Evolutionary conservation across 2,113 vertebrate species (phyloP).

Genomic region (Charina bottae): DNA sequence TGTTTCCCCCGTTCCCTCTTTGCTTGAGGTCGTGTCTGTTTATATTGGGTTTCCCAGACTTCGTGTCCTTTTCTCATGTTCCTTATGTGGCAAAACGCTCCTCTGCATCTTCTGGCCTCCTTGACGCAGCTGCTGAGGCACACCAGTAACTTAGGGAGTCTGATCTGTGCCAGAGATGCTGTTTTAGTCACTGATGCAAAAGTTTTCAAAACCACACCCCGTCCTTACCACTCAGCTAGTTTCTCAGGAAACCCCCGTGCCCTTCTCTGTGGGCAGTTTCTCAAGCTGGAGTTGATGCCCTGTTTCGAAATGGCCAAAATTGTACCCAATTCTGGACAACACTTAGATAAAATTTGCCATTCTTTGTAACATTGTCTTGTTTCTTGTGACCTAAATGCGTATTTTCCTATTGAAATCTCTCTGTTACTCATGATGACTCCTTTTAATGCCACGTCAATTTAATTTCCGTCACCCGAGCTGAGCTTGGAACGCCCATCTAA

Average conservation of each 20-base stretch:
- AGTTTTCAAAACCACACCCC: neutral
- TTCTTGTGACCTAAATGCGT: neutral
- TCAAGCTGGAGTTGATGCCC: neutral
- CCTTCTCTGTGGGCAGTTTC: neutral
- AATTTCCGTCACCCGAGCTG: neutral
- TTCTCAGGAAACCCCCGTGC: neutral
- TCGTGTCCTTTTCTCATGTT: neutral
- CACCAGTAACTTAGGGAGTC: neutral
- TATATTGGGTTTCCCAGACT: neutral
- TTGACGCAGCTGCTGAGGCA: neutral
- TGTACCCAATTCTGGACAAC: neutral
- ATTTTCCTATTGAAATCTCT: neutral
- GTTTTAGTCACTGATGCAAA: neutral
- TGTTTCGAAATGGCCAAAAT: neutral
- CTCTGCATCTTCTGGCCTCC: neutral
- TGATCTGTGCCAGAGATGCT: neutral
- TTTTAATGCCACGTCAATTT: neutral
- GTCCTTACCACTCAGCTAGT: neutral
- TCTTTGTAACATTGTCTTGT: neutral
- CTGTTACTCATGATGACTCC: neutral
- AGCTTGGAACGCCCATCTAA: neutral
- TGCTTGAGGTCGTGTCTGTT: neutral
- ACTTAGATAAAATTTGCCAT: neutral
- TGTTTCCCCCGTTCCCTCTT: neutral
- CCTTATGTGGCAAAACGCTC: neutral